Evolutionary conservation across 1,140 invertebrate species (phyloP).

Genomic region (Hormaphis cornu): DNA sequence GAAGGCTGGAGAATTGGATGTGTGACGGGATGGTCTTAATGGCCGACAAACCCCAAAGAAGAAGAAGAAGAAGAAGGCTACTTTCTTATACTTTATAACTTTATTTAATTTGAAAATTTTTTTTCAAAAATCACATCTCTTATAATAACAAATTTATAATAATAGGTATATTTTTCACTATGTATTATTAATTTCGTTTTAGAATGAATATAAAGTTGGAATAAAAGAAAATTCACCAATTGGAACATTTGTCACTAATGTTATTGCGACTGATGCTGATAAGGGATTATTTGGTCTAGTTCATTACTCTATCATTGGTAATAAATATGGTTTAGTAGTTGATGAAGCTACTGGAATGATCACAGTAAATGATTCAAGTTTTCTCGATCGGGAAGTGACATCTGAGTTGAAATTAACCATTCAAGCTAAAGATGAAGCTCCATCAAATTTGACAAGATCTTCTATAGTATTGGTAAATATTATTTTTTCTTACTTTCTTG

Average conservation of each 20-base stretch:
- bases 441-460: constrained; percentile 53
- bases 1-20: no score
- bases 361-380: constrained; percentile 57
- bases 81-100: no score
- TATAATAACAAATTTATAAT: no score
- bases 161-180: no score
- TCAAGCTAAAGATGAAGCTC: constrained; percentile 67
- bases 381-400: constrained; percentile 68
- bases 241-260: constrained; percentile 57
- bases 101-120: no score
- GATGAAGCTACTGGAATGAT: constrained; percentile 67
- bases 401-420: constrained; percentile 66
- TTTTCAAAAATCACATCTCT: no score
- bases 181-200: no score
- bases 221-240: constrained; percentile 64
- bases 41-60: no score
- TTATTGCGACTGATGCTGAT: constrained; percentile 64
- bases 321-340: constrained; percentile 60
- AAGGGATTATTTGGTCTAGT: constrained; percentile 62
- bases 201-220: constrained; percentile 55
- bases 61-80: no score
- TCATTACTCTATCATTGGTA: constrained; percentile 63
- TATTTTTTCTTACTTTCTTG: no score
- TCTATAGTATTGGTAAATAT: constrained; percentile 65
- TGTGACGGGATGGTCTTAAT: no score